Conservation (phyloP, 2,797 vertebrate species). For the Enoplosus armatus region DNA sequence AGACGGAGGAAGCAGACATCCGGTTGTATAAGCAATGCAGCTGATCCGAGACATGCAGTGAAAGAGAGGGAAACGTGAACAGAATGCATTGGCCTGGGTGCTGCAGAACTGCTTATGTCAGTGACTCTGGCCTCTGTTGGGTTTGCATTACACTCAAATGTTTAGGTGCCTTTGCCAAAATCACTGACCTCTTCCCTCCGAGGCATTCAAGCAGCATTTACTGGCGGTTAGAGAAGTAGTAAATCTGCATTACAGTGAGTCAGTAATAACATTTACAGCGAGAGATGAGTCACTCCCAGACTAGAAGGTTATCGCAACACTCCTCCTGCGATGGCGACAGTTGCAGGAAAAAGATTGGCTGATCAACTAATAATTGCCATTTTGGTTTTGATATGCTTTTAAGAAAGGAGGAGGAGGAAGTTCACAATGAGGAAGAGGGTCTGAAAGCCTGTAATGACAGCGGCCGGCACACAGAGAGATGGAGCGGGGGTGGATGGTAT, state of each 20-base stretch:
- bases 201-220: conserved; percentile 70
- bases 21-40: conserved; percentile 54
- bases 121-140: conserved; percentile 28
- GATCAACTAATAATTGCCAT: conserved; percentile 77
- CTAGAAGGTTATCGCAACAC: conserved; percentile 58
- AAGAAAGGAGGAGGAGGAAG: conserved; percentile 68
- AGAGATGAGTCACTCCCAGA: conserved; percentile 60
- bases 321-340: conserved; percentile 40
- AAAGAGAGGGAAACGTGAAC: conserved; percentile 39
- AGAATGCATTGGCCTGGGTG: conserved; percentile 22
- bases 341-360: conserved; percentile 59
- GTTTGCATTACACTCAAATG: conserved; percentile 29
- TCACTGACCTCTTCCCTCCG: conserved; percentile 48
- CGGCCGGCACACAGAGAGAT: conserved; percentile 38
- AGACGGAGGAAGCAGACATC: conserved; percentile 48
- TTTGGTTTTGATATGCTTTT: conserved; percentile 79
- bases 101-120: conserved; percentile 49
- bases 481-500: conserved; percentile 61
- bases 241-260: conserved; percentile 75
- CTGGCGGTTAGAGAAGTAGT: conserved; percentile 55
- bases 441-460: conserved; percentile 78
- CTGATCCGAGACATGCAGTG: conserved; percentile 43
- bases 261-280: conserved; percentile 63
- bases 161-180: conserved; percentile 60
- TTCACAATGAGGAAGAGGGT: conserved; percentile 61